Evolutionary conservation across 2,113 vertebrate species (phyloP).

Genomic region (Panthera tigris): DNA sequence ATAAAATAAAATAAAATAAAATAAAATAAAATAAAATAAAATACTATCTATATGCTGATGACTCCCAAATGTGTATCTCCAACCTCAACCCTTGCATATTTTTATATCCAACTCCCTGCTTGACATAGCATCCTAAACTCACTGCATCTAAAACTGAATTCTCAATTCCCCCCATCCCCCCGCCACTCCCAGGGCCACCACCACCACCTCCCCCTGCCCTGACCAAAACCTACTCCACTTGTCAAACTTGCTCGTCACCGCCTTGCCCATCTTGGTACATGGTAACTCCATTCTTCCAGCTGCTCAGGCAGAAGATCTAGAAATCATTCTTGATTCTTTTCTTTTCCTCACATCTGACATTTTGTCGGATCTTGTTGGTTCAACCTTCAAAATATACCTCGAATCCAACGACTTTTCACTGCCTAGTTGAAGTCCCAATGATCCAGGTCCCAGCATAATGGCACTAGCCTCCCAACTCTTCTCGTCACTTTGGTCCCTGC

Average conservation of each 20-base stretch:
- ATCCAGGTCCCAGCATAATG: background rate
- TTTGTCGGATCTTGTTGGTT: slow-evolving; percentile 18
- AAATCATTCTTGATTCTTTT: slow-evolving; percentile 14
- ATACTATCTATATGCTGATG: background rate
- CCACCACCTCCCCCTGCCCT: too few relatives aligned
- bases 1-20: too few relatives aligned
- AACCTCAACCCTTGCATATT: background rate
- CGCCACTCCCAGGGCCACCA: background rate
- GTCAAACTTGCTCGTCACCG: background rate
- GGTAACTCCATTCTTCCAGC: background rate
- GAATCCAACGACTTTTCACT: background rate
- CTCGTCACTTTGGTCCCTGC: background rate
- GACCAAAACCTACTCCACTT: background rate
- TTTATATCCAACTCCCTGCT: slow-evolving; percentile 32
- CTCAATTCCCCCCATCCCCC: background rate
- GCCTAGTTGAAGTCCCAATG: background rate
- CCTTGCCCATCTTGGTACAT: slow-evolving; percentile 21
- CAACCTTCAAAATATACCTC: slow-evolving; percentile 15
- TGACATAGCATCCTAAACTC: background rate
- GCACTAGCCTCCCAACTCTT: background rate
- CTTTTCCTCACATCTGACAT: slow-evolving; percentile 4
- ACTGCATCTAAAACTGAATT: slow-evolving; percentile 2
- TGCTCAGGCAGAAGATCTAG: background rate
- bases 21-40: background rate
- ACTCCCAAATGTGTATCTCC: background rate